phyloP scores from a whole-genome alignment of 2,113 vertebrate genomes.

The Oreotrochilus melanogaster region DNA sequence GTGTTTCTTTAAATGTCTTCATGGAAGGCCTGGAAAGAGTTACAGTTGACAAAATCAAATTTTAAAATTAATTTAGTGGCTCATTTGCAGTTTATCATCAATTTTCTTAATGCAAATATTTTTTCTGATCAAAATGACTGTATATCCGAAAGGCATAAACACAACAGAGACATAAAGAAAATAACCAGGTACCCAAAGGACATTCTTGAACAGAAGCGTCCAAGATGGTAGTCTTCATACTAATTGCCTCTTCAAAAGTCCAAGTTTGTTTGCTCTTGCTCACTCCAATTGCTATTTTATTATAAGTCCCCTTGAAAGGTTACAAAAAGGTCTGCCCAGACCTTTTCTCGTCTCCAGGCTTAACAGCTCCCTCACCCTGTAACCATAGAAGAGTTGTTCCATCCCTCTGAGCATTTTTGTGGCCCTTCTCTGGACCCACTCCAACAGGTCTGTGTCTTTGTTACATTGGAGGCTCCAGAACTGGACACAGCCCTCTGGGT shows the following conservation, averaged over 20 bases:
- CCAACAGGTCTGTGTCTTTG: too few species aligned
- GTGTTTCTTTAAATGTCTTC: neutral
- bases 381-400: too few species aligned
- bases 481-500: too few species aligned
- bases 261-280: neutral
- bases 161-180: neutral
- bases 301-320: too few species aligned
- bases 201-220: neutral
- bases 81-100: neutral
- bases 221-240: rapidly evolving
- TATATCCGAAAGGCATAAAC: neutral
- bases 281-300: neutral
- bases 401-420: too few species aligned
- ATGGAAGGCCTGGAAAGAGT: neutral
- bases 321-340: too few species aligned
- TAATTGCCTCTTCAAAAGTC: neutral
- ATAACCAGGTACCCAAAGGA: neutral
- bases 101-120: neutral
- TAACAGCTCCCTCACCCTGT: too few species aligned
- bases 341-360: too few species aligned
- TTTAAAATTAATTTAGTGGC: neutral
- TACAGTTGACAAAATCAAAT: neutral
- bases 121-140: neutral
- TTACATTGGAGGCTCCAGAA: too few species aligned
- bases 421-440: too few species aligned